These are phyloP conservation scores for Drosophila kurseongensis DNA, from an alignment of 1,140 invertebrate genomes.

Conservation along the genomic window DNA sequence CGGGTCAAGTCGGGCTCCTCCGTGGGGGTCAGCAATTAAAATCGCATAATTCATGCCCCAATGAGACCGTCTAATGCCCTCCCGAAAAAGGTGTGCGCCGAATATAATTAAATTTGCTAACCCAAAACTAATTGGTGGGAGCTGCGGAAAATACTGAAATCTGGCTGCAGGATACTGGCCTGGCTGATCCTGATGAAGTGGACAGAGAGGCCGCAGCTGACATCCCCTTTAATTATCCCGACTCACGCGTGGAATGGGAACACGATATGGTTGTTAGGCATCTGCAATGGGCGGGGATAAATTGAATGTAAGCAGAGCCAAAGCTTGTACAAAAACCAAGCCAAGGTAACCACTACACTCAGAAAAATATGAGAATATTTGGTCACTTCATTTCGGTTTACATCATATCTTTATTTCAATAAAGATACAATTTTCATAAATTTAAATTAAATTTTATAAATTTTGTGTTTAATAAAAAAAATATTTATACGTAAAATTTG, in stretches of 20 bases:
- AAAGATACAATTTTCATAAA: no score
- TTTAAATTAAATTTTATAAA: no score
- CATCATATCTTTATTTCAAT: no score
- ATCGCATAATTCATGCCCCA: conserved; percentile 74
- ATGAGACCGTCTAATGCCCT: conserved; percentile 25
- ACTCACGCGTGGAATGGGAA: conserved; percentile 28
- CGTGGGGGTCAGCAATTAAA: conserved; percentile 72
- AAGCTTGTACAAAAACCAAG: conserved; percentile 31
- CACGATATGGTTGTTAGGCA: conserved; percentile 54
- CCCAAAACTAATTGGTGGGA: conserved; percentile 69
- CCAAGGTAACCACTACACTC: conserved; percentile 22
- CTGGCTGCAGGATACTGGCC: conserved; percentile 11
- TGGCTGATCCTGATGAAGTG: conserved; percentile 53
- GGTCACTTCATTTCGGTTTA: no score
- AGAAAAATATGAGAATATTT: neutral
- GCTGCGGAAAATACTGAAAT: conserved; percentile 19
- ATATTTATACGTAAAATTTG: no score
- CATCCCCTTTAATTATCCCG: conserved; percentile 73
- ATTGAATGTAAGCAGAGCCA: conserved; percentile 35
- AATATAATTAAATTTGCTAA: conserved; percentile 75
- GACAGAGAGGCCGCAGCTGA: conserved; percentile 48
- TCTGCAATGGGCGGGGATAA: conserved; percentile 24
- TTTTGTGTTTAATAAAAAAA: no score
- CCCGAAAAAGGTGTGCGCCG: conserved; percentile 22
- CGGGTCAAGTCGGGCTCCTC: conserved; percentile 43